phyloP scores from a whole-genome alignment of 2,113 vertebrate genomes.

The Aleadryas rufinucha region DNA sequence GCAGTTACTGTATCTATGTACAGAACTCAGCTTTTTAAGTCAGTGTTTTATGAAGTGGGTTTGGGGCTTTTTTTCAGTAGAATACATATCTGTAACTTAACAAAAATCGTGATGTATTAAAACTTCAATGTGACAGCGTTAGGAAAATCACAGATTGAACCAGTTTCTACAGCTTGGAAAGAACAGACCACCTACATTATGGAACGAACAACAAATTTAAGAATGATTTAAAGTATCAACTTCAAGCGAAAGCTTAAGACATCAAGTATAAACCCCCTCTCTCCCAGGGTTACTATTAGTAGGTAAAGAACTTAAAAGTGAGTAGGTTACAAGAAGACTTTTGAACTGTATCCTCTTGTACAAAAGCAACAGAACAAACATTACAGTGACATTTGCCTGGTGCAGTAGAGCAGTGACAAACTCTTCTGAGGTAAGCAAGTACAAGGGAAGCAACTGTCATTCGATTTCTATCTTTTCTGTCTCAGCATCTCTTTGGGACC shows the following conservation, averaged over 20 bases:
- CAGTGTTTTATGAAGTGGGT: background rate
- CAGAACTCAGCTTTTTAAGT: background rate
- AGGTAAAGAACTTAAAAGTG: background rate
- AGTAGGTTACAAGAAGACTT: background rate
- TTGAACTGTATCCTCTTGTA: background rate
- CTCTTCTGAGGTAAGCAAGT: background rate
- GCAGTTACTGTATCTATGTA: background rate
- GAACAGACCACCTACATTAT: background rate
- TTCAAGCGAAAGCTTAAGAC: background rate
- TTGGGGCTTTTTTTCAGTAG: background rate
- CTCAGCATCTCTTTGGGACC: fast-evolving
- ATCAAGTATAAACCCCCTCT: background rate
- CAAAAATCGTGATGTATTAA: background rate
- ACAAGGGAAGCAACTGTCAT: background rate
- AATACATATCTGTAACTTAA: background rate
- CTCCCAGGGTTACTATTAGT: background rate
- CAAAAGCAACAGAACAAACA: background rate
- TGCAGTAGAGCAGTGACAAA: background rate
- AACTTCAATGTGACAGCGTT: background rate
- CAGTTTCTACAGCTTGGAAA: background rate
- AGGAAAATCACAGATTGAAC: background rate
- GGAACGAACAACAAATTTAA: background rate
- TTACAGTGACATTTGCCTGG: background rate
- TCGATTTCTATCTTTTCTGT: background rate
- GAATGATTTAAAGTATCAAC: background rate